Evolutionary conservation across 2,888 invertebrate species (phyloP).

Genomic region (Drymonia ruficornis): DNA sequence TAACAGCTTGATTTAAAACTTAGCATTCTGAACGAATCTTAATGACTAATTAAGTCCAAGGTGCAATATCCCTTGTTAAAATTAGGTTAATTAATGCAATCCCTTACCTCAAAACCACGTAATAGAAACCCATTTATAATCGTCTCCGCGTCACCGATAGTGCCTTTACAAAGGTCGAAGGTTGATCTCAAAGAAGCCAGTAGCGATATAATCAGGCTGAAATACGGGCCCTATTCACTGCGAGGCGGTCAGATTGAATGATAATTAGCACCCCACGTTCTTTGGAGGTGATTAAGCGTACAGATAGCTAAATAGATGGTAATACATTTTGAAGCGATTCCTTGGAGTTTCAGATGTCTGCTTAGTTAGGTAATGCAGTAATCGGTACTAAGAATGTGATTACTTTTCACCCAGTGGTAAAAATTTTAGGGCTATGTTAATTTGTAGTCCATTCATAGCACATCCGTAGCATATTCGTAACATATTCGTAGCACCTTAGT

Average conservation of each 20-base stretch:
- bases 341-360: neutral
- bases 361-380: too few species aligned
- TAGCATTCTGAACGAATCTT: too few species aligned
- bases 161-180: conserved; percentile 14
- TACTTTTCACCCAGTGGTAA: neutral
- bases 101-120: conserved; percentile 14
- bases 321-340: conserved; percentile 9
- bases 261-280: conserved; percentile 35
- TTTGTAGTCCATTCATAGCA: too few species aligned
- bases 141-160: conserved; percentile 8
- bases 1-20: too few species aligned
- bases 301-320: conserved; percentile 29
- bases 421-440: neutral
- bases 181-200: conserved; percentile 31
- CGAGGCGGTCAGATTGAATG: conserved; percentile 28
- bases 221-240: conserved; percentile 36
- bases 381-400: too few species aligned
- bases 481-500: neutral
- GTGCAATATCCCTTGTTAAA: neutral
- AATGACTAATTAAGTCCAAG: too few species aligned
- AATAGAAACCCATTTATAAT: conserved; percentile 7
- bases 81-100: neutral
- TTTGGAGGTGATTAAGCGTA: conserved; percentile 30
- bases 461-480: neutral
- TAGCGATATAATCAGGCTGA: conserved; percentile 33